These are phyloP conservation scores for Brachyhypopomus gauderio DNA, from an alignment of 2,113 vertebrate species.

Conservation along the genomic window DNA sequence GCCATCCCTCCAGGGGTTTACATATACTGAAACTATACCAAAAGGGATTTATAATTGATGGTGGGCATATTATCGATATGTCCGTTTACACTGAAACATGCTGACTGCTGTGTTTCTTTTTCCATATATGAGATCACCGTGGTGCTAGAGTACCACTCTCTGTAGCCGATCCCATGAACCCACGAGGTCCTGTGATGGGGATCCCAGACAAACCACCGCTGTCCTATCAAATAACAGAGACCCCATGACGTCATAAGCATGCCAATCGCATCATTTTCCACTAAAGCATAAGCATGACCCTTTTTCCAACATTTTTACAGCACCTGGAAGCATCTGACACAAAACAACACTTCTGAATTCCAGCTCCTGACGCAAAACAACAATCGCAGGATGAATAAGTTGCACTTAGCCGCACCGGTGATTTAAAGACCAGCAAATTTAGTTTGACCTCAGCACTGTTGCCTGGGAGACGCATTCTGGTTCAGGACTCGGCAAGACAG, in stretches of 20 bases:
- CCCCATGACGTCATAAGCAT: not conserved
- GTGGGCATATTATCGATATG: not conserved
- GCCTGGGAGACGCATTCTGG: conserved; percentile 59
- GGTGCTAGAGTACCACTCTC: not conserved
- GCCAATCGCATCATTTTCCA: not conserved
- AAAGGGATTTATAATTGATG: not conserved
- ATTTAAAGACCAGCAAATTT: conserved; percentile 53
- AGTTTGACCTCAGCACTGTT: conserved; percentile 60
- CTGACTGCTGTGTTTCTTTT: not conserved
- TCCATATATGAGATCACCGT: not conserved
- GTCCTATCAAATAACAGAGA: conserved; percentile 1
- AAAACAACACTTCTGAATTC: not conserved
- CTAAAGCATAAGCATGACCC: not conserved
- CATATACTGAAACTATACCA: not conserved
- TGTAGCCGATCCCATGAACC: not conserved
- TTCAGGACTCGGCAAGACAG: conserved; percentile 56
- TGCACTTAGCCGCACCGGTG: conserved; percentile 7
- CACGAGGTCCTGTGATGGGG: not conserved
- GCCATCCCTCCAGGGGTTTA: not conserved
- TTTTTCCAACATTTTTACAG: not conserved
- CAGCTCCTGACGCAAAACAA: not conserved
- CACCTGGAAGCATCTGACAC: not conserved
- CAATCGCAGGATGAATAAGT: not conserved
- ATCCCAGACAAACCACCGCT: not conserved
- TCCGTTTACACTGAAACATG: not conserved